Percentiles rank a stretch among this genome's conserved stretches.
These are phyloP conservation scores for Galbula dea DNA, from an alignment of 2,113 vertebrate species.

Conservation along the genomic window DNA sequence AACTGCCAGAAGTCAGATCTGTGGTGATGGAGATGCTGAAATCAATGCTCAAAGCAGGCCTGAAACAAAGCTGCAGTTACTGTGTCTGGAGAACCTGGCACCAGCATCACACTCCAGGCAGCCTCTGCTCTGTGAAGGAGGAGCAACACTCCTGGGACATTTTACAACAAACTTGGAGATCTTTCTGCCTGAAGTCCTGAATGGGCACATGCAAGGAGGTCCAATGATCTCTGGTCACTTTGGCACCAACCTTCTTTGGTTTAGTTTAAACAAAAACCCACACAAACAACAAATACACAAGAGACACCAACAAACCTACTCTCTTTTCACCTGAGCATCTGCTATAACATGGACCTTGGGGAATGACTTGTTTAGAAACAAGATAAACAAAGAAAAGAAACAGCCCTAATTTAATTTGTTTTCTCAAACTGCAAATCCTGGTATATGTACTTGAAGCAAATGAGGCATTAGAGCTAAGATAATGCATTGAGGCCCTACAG, in stretches of 20 bases:
- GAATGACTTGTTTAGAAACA: neutral
- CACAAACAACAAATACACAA: too few species aligned
- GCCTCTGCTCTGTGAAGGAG: neutral
- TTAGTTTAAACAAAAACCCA: neutral
- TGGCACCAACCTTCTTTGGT: neutral
- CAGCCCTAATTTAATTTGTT: constrained; percentile 50
- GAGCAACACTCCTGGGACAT: neutral
- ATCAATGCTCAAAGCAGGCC: neutral
- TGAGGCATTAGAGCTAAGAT: constrained; percentile 13
- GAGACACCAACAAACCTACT: too few species aligned
- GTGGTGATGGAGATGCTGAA: neutral
- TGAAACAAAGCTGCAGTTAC: neutral
- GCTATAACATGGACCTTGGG: neutral
- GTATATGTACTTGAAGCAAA: neutral
- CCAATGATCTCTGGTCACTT: neutral
- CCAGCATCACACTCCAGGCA: neutral
- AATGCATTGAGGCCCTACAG: neutral
- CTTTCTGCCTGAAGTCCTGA: neutral
- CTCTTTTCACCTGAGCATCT: neutral
- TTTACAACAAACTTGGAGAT: neutral
- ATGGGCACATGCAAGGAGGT: neutral
- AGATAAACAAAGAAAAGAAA: neutral
- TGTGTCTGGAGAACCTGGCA: neutral
- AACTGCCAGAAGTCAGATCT: neutral
- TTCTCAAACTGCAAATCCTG: constrained; percentile 38